phyloP scores from a whole-genome alignment of 2,888 invertebrate genomes.

The Rhimphoctona megacephalus region DNA sequence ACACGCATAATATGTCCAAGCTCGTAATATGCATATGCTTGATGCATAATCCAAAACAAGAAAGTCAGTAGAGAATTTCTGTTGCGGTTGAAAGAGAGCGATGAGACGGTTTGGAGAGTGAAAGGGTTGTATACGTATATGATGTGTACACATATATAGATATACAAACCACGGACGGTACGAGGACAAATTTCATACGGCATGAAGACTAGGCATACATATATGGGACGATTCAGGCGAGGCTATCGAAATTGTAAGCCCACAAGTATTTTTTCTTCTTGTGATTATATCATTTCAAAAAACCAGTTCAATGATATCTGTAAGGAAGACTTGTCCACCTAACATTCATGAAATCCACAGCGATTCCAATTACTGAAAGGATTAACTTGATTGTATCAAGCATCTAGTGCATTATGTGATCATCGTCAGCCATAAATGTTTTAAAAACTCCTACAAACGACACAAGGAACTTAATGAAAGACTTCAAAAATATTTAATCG shows the following conservation, averaged over 20 bases:
- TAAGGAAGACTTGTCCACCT: neutral
- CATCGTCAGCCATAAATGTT: neutral
- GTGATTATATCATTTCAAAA: neutral
- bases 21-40: neutral
- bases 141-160: neutral
- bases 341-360: neutral
- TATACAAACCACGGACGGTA: neutral
- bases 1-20: neutral
- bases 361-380: neutral
- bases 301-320: no score
- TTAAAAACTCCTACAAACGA: neutral
- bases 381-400: neutral
- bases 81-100: conserved; percentile 33
- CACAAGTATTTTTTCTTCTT: neutral
- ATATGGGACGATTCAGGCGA: neutral
- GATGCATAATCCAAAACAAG: neutral
- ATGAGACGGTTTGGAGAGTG: conserved; percentile 22
- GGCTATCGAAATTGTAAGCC: neutral
- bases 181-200: conserved; percentile 6
- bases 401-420: neutral
- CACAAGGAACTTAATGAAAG: neutral
- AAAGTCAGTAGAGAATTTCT: neutral
- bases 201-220: neutral
- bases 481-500: neutral
- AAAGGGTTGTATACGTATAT: neutral